Evolutionary conservation across 2,888 invertebrate genomes (phyloP), one percentile per base, ranked within the genome.

Genomic region (Dryomyza anilis): DNA sequence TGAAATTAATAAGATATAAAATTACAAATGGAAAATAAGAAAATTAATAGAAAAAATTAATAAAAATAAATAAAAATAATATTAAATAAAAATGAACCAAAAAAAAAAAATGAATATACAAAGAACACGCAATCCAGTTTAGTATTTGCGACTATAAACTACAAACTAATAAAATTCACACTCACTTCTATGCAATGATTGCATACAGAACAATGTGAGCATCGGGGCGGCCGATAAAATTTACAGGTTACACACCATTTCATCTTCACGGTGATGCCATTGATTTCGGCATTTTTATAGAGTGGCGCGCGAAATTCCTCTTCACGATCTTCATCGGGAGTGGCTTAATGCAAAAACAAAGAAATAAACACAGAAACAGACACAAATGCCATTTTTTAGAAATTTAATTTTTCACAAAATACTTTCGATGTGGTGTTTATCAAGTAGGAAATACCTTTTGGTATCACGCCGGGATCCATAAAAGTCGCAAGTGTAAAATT

Each of bases 201-300:
- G 87, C 98, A 99, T 67, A 98, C 97, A 74, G 97, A 97, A 85
- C 99, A 99, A 85, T 99, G 99, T 67, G 97, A 97, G 85, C 98
- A 98, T 79, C 99, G 88, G 70, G 99, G 99, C 81, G 99, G 99
- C 78, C 99, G 88, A 86, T 99, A 99, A 87, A 99, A 99, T 86
- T 98, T 96, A 86, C 99, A 99, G 2, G 99, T 99, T 74, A 96
- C 95, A 85, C 99, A 98, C 98, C 98, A 99, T 86, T 99, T 99
- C 98, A 99, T 98, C 70, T 98, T 91, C 69, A 99, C 97, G 14
- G 96, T 96, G 73, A 98, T 96, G 68, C 98, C 98, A 85, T 97
- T 96, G 74, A 99, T 97, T 85, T 98, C 98, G 71, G 98, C 96
- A 84, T 92, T 96, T 85, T 95, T 96, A 85, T 98, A 98, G 68